Evolutionary conservation across 2,888 invertebrate species (phyloP).

Genomic region (Pemphredon lugubris): DNA sequence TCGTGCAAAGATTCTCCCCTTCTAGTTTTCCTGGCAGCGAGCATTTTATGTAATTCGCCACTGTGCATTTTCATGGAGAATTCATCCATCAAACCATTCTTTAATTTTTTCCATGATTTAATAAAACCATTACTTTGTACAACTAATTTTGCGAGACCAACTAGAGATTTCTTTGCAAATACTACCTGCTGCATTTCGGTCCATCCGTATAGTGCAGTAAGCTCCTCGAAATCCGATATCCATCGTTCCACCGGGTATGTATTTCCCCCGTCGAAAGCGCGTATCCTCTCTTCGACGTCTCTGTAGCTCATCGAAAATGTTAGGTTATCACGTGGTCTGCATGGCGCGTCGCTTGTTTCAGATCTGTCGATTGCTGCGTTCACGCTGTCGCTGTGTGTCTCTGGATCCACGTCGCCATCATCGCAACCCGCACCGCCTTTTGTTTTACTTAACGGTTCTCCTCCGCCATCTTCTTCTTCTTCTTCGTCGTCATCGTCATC

Average conservation of each 20-base stretch:
- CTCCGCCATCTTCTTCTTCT: slow-evolving; percentile 8
- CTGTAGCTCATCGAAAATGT: slow-evolving; percentile 1
- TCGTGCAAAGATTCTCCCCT: slow-evolving; percentile 11
- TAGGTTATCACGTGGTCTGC: no score
- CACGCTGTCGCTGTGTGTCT: no score
- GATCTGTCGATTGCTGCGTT: no score
- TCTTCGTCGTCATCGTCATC: no score
- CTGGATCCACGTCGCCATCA: no score
- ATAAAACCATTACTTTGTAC: slow-evolving; percentile 17
- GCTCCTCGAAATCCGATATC: slow-evolving; percentile 41
- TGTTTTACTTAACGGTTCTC: no score
- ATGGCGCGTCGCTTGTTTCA: no score
- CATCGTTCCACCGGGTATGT: slow-evolving; percentile 22
- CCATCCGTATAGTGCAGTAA: slow-evolving; percentile 28
- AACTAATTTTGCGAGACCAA: slow-evolving; percentile 21
- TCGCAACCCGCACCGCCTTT: no score
- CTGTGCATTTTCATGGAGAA: not conserved
- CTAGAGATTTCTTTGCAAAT: slow-evolving; percentile 26
- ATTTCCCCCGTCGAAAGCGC: slow-evolving; percentile 20
- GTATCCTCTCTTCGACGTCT: slow-evolving; percentile 1
- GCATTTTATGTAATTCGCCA: not conserved
- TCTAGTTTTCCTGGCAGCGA: not conserved
- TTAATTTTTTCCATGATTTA: not conserved
- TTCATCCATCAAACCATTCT: not conserved
- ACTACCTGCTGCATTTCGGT: slow-evolving; percentile 29